Evolutionary conservation across 1,140 invertebrate species (phyloP).

Genomic region (Drosophila subpulchrella): DNA sequence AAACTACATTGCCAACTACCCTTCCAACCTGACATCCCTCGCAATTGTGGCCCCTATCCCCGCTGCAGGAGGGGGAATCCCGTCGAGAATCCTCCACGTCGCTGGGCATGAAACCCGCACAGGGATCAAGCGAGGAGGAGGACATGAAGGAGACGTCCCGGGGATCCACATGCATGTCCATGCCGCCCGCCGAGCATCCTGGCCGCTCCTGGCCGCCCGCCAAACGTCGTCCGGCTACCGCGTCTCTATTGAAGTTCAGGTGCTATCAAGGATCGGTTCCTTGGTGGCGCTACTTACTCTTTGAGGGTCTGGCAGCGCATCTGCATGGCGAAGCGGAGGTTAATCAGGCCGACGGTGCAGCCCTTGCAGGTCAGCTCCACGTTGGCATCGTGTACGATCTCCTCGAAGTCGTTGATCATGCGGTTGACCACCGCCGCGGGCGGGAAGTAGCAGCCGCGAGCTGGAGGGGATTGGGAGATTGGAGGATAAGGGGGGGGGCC

Average conservation of each 20-base stretch:
- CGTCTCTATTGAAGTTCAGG: constrained; percentile 72
- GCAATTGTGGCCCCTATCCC: background rate
- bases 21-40: background rate
- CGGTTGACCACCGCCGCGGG: constrained; percentile 38
- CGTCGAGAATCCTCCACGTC: constrained; percentile 5
- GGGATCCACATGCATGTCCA: constrained; percentile 20
- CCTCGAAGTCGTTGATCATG: constrained; percentile 24
- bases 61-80: background rate
- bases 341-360: constrained; percentile 63
- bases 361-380: constrained; percentile 63
- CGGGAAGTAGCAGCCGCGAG: constrained; percentile 51
- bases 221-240: constrained; percentile 17
- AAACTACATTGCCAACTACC: too few relatives aligned
- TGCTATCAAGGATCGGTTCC: constrained; percentile 53
- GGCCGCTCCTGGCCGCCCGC: constrained; percentile 8
- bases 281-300: constrained; percentile 60
- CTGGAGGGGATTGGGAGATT: constrained; percentile 19
- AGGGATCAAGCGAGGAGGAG: constrained; percentile 46
- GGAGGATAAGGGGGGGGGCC: too few relatives aligned
- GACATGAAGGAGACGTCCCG: constrained; percentile 18
- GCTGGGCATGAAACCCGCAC: constrained; percentile 33
- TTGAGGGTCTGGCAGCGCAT: constrained; percentile 52
- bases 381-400: constrained; percentile 44
- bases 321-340: constrained; percentile 45
- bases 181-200: background rate